Conservation (phyloP, 2,797 vertebrate genomes). For the Scyliorhinus canicula region DNA sequence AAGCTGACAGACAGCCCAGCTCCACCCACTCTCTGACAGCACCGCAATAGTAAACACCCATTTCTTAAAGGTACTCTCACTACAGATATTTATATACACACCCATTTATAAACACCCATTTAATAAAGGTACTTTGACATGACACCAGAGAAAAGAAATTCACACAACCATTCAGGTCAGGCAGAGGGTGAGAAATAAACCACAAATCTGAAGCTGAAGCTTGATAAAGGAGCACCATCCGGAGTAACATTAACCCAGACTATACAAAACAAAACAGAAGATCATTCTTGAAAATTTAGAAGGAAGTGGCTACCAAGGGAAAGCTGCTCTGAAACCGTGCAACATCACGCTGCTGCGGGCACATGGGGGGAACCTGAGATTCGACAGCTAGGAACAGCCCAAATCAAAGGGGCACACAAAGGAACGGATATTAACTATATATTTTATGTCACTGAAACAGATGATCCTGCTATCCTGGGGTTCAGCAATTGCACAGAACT, state of each 20-base stretch:
- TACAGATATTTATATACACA: no score
- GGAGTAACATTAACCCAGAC: not conserved
- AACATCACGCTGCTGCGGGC: no score
- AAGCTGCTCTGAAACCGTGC: not conserved
- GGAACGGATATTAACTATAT: not conserved
- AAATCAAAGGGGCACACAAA: not conserved
- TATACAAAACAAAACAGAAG: not conserved
- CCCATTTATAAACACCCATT: no score
- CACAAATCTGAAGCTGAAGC: not conserved
- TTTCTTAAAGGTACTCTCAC: no score
- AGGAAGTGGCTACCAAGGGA: not conserved
- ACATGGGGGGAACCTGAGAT: not conserved
- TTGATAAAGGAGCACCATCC: not conserved
- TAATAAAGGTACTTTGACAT: no score
- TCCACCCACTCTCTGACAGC: no score
- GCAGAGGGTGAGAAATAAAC: not conserved
- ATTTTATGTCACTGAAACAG: not conserved
- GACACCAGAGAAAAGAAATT: not conserved
- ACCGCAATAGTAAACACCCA: no score
- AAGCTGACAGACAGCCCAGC: no score
- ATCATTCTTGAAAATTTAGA: not conserved
- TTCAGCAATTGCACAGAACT: not conserved
- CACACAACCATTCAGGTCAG: not conserved
- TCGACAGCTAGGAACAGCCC: not conserved
- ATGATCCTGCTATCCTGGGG: not conserved